Conservation (phyloP, 2,797 vertebrate genomes). For the Cryptoprocta ferox region DNA sequence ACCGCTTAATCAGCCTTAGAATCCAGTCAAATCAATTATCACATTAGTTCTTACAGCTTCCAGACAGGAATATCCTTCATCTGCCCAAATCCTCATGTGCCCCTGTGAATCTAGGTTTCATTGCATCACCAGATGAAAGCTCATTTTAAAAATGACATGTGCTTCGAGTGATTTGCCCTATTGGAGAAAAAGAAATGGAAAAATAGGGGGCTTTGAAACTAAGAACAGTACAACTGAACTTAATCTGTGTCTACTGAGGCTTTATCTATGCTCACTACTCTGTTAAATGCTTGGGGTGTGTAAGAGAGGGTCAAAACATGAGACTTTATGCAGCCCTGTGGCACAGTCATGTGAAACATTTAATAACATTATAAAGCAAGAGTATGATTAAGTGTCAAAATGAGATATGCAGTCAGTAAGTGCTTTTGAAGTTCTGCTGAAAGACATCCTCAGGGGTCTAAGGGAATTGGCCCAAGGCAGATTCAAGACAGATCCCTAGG, state of each 20-base stretch:
- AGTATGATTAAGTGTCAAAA: background rate
- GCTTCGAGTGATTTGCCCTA: background rate
- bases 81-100: background rate
- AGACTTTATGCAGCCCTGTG: background rate
- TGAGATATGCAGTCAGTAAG: background rate
- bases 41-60: background rate
- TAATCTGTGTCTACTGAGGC: background rate
- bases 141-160: constrained; percentile 52
- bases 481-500: background rate
- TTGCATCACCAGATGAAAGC: background rate
- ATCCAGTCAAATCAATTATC: constrained; percentile 39
- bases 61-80: background rate
- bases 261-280: background rate
- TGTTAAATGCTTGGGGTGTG: background rate
- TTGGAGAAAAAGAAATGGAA: constrained; percentile 15
- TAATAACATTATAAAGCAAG: background rate
- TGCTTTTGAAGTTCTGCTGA: background rate
- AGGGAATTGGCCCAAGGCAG: background rate
- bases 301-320: background rate
- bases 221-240: background rate
- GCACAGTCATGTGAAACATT: background rate
- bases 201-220: constrained; percentile 21
- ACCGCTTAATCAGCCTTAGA: constrained; percentile 19
- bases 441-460: background rate
- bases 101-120: background rate